Conservation (phyloP, 2,888 invertebrate species). For the Rugalucina vietnamica region DNA sequence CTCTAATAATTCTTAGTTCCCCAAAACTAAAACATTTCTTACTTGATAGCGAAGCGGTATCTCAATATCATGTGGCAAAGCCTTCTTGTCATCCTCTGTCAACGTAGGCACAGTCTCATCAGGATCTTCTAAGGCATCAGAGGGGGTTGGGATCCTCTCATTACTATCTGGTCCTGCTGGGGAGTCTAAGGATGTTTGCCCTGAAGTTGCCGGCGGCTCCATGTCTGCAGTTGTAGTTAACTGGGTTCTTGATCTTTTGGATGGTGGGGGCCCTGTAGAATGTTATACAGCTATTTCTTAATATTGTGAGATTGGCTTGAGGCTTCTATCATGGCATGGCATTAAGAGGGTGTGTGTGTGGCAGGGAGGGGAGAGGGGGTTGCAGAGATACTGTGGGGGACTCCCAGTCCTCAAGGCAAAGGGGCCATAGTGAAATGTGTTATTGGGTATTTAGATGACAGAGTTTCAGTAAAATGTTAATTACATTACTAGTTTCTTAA, state of each 20-base stretch:
- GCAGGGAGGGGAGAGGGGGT: too few relatives aligned
- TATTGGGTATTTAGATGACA: not conserved
- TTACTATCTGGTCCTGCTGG: not conserved
- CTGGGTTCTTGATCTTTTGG: conserved; percentile 49
- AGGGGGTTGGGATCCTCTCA: not conserved
- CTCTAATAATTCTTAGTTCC: too few relatives aligned
- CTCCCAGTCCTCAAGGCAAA: too few relatives aligned
- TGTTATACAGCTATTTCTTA: too few relatives aligned
- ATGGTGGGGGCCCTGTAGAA: conserved; percentile 38
- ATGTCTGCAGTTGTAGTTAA: conserved; percentile 9
- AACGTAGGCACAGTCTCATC: not conserved
- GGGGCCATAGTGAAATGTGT: not conserved
- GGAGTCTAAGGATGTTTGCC: not conserved
- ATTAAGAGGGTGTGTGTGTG: too few relatives aligned
- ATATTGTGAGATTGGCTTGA: too few relatives aligned
- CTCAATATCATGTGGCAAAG: conserved; percentile 54
- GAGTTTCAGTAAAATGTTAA: not conserved
- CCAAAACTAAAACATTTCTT: too few relatives aligned
- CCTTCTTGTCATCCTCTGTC: conserved; percentile 56
- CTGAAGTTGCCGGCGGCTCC: not conserved
- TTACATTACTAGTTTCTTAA: too few relatives aligned
- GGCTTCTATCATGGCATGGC: too few relatives aligned
- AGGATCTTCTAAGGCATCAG: not conserved
- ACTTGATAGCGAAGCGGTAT: conserved; percentile 56
- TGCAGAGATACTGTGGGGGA: too few relatives aligned